Evolutionary conservation across 2,888 invertebrate species (phyloP).

Genomic region (Tenthredo amoena): DNA sequence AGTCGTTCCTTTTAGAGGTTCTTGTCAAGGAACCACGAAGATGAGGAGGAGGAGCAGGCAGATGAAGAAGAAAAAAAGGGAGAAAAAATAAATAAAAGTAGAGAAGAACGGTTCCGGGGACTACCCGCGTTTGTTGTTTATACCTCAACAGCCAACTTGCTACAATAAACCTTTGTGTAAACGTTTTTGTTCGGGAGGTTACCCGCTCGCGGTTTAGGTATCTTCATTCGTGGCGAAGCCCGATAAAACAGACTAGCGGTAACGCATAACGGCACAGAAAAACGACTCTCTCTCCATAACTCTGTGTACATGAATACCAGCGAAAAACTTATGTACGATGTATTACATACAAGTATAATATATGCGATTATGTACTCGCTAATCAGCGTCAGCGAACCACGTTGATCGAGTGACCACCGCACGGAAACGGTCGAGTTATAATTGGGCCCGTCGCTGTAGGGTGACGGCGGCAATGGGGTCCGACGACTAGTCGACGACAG

Average conservation of each 20-base stretch:
- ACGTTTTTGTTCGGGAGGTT: conserved; percentile 37
- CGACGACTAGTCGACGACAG: conserved; percentile 47
- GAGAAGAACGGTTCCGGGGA: conserved; percentile 18
- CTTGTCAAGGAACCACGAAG: conserved; percentile 38
- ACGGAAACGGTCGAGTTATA: conserved; percentile 52
- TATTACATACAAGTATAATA: neutral
- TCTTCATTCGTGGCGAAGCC: conserved; percentile 28
- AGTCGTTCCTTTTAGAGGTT: conserved; percentile 45
- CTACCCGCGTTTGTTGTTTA: conserved; percentile 36
- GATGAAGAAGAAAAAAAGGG: neutral
- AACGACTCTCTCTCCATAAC: neutral
- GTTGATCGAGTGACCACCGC: conserved; percentile 33
- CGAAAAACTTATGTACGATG: neutral
- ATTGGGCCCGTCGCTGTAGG: conserved; percentile 52
- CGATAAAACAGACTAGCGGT: conserved; percentile 1
- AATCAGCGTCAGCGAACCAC: conserved; percentile 44
- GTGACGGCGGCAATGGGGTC: conserved; percentile 39
- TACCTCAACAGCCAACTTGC: conserved; percentile 25
- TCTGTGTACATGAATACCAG: neutral
- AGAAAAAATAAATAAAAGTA: neutral
- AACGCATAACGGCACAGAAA: conserved; percentile 3
- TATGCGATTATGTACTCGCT: conserved; percentile 7
- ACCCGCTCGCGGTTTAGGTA: conserved; percentile 5
- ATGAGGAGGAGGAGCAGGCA: conserved; percentile 23
- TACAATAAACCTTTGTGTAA: conserved; percentile 47